Conservation (phyloP, 2,113 vertebrate species). For the Lota lota region DNA sequence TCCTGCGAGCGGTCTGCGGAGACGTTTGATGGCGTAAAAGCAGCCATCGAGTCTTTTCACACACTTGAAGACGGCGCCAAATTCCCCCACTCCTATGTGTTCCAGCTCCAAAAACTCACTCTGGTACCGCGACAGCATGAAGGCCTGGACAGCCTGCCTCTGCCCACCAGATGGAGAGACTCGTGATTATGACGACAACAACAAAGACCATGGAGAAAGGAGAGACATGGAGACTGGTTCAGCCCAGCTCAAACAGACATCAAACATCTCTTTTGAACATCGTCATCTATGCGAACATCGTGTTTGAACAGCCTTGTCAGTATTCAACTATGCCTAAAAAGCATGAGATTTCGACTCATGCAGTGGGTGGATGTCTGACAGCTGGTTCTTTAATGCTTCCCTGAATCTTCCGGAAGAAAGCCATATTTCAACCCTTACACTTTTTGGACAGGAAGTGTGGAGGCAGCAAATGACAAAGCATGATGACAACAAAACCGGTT, state of each 20-base stretch:
- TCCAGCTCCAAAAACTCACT: slow-evolving; percentile 94
- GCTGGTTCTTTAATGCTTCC: slow-evolving; percentile 29
- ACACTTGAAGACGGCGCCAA: slow-evolving; percentile 92
- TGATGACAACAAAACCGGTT: slow-evolving; percentile 31
- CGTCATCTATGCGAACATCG: no score
- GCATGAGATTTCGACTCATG: background rate
- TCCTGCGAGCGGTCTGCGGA: slow-evolving; percentile 80
- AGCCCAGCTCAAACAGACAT: no score
- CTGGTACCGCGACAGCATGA: slow-evolving; percentile 90
- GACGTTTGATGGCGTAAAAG: slow-evolving; percentile 92
- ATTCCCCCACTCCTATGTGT: slow-evolving; percentile 88
- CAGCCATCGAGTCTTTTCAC: slow-evolving; percentile 96
- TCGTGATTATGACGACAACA: no score
- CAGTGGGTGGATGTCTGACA: slow-evolving; percentile 10
- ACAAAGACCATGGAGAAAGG: no score
- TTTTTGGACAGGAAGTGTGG: slow-evolving; percentile 45
- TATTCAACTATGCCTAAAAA: no score
- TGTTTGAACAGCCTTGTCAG: no score
- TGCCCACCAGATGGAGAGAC: slow-evolving; percentile 63
- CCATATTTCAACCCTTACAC: slow-evolving; percentile 32
- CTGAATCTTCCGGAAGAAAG: slow-evolving; percentile 42
- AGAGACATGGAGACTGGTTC: no score
- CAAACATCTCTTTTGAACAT: no score
- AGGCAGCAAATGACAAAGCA: slow-evolving; percentile 47
- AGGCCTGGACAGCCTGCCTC: slow-evolving; percentile 80